These are phyloP conservation scores for Therioaphis trifolii DNA, from an alignment of 2,888 invertebrate genomes.

Conservation along the genomic window DNA sequence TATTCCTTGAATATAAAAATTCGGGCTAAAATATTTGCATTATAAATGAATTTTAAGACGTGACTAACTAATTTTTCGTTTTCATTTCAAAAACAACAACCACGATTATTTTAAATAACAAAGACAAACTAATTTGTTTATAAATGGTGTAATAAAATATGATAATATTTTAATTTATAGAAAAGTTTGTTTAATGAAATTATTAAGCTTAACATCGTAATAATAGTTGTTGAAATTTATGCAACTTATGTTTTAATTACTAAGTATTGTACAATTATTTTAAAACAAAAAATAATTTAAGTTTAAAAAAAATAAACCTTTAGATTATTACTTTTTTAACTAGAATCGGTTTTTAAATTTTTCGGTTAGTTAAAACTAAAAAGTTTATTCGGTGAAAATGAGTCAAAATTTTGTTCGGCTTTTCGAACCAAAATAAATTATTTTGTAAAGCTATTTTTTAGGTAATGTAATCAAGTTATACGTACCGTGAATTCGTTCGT, in stretches of 20 bases:
- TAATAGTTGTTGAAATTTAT: not conserved
- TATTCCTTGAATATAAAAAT: too few species aligned
- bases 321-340: not conserved
- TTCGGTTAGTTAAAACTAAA: too few species aligned
- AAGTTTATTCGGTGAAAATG: too few species aligned
- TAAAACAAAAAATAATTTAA: not conserved
- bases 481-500: too few species aligned
- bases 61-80: not conserved
- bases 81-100: not conserved
- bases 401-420: not conserved
- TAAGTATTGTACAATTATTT: not conserved
- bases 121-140: not conserved
- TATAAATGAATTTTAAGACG: not conserved
- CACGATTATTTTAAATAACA: not conserved
- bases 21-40: too few species aligned
- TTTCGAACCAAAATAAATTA: not conserved
- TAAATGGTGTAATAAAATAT: slow-evolving; percentile 28
- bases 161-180: slow-evolving; percentile 9
- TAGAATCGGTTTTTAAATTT: not conserved
- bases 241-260: not conserved
- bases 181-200: slow-evolving; percentile 12
- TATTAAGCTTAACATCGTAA: not conserved
- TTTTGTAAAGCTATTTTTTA: not conserved
- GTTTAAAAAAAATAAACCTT: not conserved
- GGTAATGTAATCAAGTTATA: too few species aligned